These are phyloP conservation scores for Meloidogyne chitwoodi DNA, from an alignment of 1,140 invertebrate species.

Conservation along the genomic window DNA sequence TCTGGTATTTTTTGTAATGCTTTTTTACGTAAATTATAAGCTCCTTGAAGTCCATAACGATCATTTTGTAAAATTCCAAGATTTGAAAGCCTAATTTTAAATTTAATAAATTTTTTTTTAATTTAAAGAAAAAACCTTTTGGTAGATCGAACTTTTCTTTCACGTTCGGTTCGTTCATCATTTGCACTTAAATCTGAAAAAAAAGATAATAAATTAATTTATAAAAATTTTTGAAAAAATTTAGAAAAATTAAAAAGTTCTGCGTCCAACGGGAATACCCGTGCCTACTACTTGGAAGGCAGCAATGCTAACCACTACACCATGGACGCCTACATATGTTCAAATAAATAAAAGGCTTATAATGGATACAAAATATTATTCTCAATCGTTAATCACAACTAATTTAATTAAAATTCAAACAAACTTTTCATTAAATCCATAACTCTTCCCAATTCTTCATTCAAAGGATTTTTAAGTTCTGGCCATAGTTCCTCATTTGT, in stretches of 20 bases:
- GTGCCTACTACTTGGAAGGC: too few species aligned
- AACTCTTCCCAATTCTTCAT: slow-evolving; percentile 27
- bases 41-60: slow-evolving; percentile 27
- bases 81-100: slow-evolving; percentile 34
- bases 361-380: too few species aligned
- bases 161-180: neutral
- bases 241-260: too few species aligned
- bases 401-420: neutral
- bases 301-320: too few species aligned
- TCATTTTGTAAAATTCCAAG: slow-evolving; percentile 31
- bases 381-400: too few species aligned
- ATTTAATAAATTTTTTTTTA: neutral
- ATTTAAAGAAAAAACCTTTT: neutral
- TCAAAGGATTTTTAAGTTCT: slow-evolving; percentile 34
- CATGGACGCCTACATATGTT: too few species aligned
- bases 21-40: slow-evolving; percentile 32
- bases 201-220: neutral
- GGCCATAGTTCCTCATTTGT: slow-evolving; percentile 13
- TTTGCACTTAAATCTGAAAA: neutral
- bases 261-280: too few species aligned
- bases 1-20: slow-evolving; percentile 16
- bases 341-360: too few species aligned
- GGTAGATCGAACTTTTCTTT: neutral
- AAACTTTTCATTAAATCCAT: slow-evolving; percentile 26
- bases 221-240: too few species aligned